These are phyloP conservation scores for Mixornis gularis DNA, from an alignment of 2,113 vertebrate species.

Conservation along the genomic window DNA sequence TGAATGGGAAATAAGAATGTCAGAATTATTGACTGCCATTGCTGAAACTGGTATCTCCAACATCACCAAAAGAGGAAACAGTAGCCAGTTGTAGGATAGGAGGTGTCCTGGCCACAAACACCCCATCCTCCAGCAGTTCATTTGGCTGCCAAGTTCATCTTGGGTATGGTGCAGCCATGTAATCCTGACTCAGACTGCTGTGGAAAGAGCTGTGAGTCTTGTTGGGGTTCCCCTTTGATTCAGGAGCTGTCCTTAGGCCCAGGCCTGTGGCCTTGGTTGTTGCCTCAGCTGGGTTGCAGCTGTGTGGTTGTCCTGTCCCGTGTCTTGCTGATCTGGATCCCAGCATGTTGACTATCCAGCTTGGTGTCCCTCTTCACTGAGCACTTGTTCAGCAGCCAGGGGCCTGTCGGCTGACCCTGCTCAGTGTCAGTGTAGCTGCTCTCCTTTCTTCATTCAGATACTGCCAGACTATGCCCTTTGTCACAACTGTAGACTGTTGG, in stretches of 20 bases:
- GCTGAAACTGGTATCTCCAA: not conserved
- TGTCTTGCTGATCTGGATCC: not conserved
- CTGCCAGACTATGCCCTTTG: not conserved
- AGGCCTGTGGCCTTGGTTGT: not conserved
- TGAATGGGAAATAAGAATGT: not conserved
- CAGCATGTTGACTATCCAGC: not conserved
- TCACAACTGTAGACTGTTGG: not conserved
- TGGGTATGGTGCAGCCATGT: not conserved
- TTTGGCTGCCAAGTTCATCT: not conserved
- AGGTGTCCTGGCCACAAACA: not conserved
- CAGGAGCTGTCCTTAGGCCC: not conserved
- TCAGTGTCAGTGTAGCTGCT: not conserved
- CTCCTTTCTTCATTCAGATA: not conserved
- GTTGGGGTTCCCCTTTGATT: not conserved
- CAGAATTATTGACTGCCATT: not conserved
- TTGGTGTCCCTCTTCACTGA: not conserved
- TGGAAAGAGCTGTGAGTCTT: not conserved
- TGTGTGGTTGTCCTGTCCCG: accelerated
- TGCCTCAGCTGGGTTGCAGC: not conserved
- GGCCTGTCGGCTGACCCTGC: not conserved
- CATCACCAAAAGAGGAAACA: not conserved
- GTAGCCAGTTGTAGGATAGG: not conserved
- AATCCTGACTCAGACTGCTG: not conserved
- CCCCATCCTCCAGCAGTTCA: not conserved
- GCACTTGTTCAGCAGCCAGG: not conserved